Evolutionary conservation across 1,140 invertebrate species (phyloP).

Genomic region (Hetaerina americana): DNA sequence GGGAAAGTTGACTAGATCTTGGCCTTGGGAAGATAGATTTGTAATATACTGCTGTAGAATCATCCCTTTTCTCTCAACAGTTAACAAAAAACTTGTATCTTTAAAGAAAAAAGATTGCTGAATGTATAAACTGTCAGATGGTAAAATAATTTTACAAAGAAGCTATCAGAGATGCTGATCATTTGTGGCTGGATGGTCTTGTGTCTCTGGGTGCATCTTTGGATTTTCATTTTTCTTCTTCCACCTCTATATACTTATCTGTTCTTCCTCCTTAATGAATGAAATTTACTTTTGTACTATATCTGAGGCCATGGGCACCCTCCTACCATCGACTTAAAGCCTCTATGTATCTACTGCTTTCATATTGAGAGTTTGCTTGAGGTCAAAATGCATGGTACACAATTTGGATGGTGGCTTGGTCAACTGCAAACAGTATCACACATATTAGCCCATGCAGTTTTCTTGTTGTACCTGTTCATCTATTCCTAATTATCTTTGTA

Average conservation of each 20-base stretch:
- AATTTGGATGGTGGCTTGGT: neutral
- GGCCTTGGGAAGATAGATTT: neutral
- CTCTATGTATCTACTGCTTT: neutral
- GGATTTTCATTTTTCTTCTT: neutral
- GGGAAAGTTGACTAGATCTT: neutral
- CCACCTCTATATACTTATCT: neutral
- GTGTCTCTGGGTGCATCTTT: neutral
- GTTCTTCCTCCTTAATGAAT: neutral
- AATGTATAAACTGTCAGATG: neutral
- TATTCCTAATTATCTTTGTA: neutral
- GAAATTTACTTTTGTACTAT: neutral
- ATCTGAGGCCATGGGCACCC: neutral
- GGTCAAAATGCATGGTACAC: neutral
- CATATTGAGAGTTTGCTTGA: neutral
- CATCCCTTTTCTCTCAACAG: neutral
- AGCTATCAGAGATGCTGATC: neutral
- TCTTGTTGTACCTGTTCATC: neutral
- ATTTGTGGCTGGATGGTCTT: neutral
- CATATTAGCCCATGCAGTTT: neutral
- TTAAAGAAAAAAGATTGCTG: neutral
- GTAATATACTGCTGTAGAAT: neutral
- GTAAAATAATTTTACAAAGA: neutral
- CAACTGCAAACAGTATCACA: neutral
- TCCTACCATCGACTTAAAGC: neutral
- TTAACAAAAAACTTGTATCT: neutral